A percentile compares a stretch with the other conserved stretches of the same genome.
These are phyloP conservation scores for Lepeophtheirus nordmannii DNA, from an alignment of 2,888 invertebrate genomes.

Conservation along the genomic window DNA sequence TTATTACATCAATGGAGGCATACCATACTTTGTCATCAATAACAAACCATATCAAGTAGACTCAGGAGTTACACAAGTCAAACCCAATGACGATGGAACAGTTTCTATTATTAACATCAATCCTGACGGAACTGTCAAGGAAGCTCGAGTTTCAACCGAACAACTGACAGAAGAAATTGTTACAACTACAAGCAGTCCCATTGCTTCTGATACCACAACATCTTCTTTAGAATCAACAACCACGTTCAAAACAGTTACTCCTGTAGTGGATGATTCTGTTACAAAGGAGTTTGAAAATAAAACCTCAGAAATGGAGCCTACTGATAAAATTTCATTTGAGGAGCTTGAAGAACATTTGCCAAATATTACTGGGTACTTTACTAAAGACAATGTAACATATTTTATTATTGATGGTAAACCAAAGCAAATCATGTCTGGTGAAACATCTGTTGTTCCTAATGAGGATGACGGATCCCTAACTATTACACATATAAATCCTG, in stretches of 20 bases:
- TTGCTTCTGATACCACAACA: neutral
- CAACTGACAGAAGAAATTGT: neutral
- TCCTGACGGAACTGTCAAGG: neutral
- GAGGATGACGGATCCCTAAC: neutral
- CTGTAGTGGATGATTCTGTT: neutral
- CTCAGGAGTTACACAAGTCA: neutral
- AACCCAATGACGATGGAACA: neutral
- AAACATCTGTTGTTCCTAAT: neutral
- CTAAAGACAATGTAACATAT: neutral
- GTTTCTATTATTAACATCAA: neutral
- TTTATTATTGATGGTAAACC: neutral
- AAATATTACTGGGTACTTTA: neutral
- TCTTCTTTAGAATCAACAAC: neutral
- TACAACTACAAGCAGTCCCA: neutral
- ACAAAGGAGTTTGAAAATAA: neutral
- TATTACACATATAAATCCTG: neutral
- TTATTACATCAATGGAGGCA: neutral
- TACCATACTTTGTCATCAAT: neutral
- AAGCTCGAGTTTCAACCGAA: neutral
- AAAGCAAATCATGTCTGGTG: neutral
- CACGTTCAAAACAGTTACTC: neutral
- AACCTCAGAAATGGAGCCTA: neutral
- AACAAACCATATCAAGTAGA: neutral
- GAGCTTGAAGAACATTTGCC: neutral
- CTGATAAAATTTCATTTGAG: neutral